phyloP scores from a whole-genome alignment of 2,113 vertebrate species.

The Rhodinocichla rosea region DNA sequence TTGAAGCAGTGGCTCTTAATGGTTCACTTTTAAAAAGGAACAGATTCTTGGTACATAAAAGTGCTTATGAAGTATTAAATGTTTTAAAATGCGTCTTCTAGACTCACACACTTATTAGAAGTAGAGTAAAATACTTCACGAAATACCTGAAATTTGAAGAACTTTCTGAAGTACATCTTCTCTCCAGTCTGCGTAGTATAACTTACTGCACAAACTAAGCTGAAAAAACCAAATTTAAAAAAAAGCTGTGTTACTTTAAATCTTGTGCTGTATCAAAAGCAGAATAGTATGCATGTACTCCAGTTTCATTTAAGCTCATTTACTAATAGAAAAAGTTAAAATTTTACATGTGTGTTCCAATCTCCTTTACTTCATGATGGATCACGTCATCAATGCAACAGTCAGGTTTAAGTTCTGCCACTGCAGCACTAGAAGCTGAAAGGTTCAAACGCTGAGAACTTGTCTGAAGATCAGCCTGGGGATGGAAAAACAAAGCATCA shows the following conservation, averaged over 20 bases:
- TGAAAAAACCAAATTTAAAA: slow-evolving; percentile 68
- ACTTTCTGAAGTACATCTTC: slow-evolving; percentile 99
- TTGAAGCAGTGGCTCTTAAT: neutral
- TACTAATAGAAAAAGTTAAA: neutral
- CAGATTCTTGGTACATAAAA: neutral
- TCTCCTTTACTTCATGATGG: slow-evolving; percentile 98
- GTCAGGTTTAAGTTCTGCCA: slow-evolving; percentile 91
- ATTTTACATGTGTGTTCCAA: slow-evolving; percentile 95
- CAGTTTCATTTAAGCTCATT: neutral
- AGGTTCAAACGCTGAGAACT: slow-evolving; percentile 98
- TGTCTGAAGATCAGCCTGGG: slow-evolving; percentile 95
- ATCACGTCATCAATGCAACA: slow-evolving; percentile 98
- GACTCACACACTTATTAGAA: neutral
- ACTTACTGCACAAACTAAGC: slow-evolving; percentile 97
- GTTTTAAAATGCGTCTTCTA: neutral
- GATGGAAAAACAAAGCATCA: neutral
- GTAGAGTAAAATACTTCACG: neutral
- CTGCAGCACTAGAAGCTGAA: slow-evolving; percentile 90
- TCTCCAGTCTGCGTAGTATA: slow-evolving; percentile 94
- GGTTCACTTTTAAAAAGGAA: neutral
- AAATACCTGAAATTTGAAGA: slow-evolving; percentile 99
- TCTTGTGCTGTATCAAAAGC: neutral
- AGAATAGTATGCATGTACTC: neutral
- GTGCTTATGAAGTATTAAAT: neutral
- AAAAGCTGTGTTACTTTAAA: neutral